Evolutionary conservation across 2,113 vertebrate genomes (phyloP).

Genomic region (Gambusia holbrooki): DNA sequence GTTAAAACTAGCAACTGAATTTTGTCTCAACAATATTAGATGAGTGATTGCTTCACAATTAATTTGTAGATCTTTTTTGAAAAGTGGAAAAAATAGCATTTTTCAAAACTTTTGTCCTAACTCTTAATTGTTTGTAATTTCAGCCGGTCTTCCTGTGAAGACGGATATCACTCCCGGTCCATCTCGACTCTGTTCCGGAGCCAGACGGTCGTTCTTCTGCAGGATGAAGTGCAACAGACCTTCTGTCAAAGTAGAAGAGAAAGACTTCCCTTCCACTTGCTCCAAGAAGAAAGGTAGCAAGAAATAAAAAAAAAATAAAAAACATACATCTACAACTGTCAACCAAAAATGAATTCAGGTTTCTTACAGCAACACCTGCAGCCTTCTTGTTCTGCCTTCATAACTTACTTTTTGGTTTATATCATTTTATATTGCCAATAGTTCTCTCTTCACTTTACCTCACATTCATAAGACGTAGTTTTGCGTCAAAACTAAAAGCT

Average conservation of each 20-base stretch:
- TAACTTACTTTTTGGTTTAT: not conserved
- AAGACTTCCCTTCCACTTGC: slow-evolving; percentile 96
- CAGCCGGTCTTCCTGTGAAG: slow-evolving; percentile 97
- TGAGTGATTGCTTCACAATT: not conserved
- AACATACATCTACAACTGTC: no score
- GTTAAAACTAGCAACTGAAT: no score
- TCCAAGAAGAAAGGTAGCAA: slow-evolving; percentile 97
- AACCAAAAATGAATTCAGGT: not conserved
- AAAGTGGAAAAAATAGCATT: not conserved
- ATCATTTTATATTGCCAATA: not conserved
- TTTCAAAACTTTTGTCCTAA: not conserved
- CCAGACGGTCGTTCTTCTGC: slow-evolving; percentile 97
- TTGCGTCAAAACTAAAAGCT: slow-evolving; percentile 10
- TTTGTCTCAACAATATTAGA: not conserved
- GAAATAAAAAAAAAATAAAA: not conserved
- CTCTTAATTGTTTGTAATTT: not conserved
- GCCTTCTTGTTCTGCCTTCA: not conserved
- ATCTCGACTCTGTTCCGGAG: slow-evolving; percentile 93
- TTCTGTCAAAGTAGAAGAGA: slow-evolving; percentile 97
- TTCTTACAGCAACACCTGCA: not conserved
- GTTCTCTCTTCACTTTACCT: not conserved
- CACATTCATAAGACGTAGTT: not conserved
- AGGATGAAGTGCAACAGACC: slow-evolving; percentile 98
- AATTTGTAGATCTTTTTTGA: not conserved
- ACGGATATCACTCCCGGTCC: slow-evolving; percentile 96